Percentiles rank a stretch among this genome's conserved stretches.
Evolutionary conservation across 2,888 invertebrate species (phyloP).

Genomic region (Acanthococcus lagerstroemiae): DNA sequence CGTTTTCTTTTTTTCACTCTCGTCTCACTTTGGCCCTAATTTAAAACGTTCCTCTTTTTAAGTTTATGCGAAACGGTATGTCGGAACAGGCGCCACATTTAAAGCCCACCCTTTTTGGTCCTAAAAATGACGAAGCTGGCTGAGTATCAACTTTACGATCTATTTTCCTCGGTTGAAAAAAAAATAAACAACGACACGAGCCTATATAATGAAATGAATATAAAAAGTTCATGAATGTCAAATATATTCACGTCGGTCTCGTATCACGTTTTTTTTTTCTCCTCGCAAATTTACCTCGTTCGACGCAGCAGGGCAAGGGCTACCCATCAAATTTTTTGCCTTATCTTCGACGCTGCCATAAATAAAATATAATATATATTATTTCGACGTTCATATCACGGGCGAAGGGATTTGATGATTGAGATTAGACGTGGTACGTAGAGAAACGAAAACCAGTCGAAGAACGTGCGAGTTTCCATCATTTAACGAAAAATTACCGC

Average conservation of each 20-base stretch:
- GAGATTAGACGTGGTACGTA: no score
- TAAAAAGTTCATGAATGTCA: conserved; percentile 27
- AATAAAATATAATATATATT: background rate
- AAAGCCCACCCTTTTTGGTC: conserved; percentile 16
- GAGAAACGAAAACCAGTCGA: no score
- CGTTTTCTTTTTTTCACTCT: conserved; percentile 13
- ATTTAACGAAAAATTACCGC: no score
- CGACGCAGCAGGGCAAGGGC: background rate
- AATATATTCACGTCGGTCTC: conserved; percentile 20
- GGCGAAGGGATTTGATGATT: no score
- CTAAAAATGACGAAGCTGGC: conserved; percentile 21
- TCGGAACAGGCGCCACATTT: conserved; percentile 17
- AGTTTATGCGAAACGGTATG: conserved; percentile 23
- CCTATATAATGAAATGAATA: conserved; percentile 22
- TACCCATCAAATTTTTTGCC: background rate
- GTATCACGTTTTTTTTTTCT: background rate
- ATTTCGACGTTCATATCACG: no score
- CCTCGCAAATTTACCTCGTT: background rate
- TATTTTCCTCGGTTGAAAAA: conserved; percentile 14
- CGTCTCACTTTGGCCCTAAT: background rate
- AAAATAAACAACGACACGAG: background rate
- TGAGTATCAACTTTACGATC: conserved; percentile 20
- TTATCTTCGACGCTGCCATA: background rate
- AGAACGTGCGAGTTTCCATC: no score
- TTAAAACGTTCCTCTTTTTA: conserved; percentile 13